Evolutionary conservation across 2,888 invertebrate species (phyloP), one percentile per base, ranked within the genome.

Genomic region (Hecatera dysodea): DNA sequence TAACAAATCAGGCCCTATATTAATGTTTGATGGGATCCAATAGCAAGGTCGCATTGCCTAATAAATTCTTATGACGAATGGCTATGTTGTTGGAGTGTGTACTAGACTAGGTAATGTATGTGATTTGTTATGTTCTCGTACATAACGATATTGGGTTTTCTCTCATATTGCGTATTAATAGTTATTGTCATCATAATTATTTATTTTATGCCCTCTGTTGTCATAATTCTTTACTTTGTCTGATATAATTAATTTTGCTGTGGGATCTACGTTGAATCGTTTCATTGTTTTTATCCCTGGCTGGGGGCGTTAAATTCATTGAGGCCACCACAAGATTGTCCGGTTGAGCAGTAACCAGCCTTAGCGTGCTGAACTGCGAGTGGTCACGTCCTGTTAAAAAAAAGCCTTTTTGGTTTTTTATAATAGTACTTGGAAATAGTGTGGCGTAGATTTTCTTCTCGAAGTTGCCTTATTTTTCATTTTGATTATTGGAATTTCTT

Each of bases 21-120:
- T 76, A 71, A 71, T 79, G 68, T 77, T 77, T 56, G 52, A 81
- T 81, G 48, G 33, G 39, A 64, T 67, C 68, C 59, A 69, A 81
- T 74, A 82, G 57, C 36, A 52, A 61, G 33, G 52, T 53, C 36
- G 46, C 56, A 66, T 75, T 72, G 62, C 64, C 55, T 70, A 77
- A 77, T 81, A 74, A 56, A 68, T 74, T 66, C 55, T 59, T 68
- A 69, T 72, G 72, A 74, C 61, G 46, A 81, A 81, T 72, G 27
- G 48, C 66, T 78, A 60, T 67, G 44, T 81, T 78, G 74, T 64
- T 60, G 19, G 33, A 71, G 57, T 29, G 33, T 64, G 22, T 63
- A 53, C 66, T 69, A 66, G 66, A 52, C 17, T 69, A 70, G 65
- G 39, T 68, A 59, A 67, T 61, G 24, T 53, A 29, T 44, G 48